A percentile compares a stretch with the other conserved stretches of the same genome.
These are phyloP conservation scores for Idaea biselata DNA, from an alignment of 2,888 invertebrate species.

Conservation along the genomic window DNA sequence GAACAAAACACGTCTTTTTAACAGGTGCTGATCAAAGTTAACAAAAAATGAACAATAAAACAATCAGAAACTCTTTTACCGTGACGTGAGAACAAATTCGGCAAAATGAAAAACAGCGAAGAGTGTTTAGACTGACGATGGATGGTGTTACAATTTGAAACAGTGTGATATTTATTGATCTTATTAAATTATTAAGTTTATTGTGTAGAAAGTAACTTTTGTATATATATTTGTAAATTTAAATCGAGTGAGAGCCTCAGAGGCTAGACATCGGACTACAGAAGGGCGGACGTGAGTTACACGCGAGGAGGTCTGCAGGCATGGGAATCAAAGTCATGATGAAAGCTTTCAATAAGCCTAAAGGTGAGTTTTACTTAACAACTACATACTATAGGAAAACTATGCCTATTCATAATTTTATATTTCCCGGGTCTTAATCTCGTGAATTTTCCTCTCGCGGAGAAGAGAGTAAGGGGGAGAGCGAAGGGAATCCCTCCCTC, in stretches of 20 bases:
- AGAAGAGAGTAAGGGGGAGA: too few species aligned
- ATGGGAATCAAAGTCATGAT: conserved; percentile 93
- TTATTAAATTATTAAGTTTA: conserved; percentile 54
- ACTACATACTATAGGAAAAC: not conserved
- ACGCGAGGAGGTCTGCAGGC: conserved; percentile 81
- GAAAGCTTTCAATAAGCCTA: conserved; percentile 92
- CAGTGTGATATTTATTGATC: conserved; percentile 75
- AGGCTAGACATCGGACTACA: conserved; percentile 43
- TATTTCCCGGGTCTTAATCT: too few species aligned
- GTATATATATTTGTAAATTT: conserved; percentile 46
- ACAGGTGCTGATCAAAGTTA: conserved; percentile 50
- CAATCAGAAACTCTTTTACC: conserved; percentile 50
- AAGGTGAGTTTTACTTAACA: conserved; percentile 79
- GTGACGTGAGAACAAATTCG: conserved; percentile 61
- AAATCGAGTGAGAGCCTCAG: conserved; percentile 33
- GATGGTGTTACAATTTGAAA: conserved; percentile 39
- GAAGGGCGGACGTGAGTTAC: conserved; percentile 56
- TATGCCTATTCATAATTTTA: too few species aligned
- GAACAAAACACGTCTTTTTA: conserved; percentile 24
- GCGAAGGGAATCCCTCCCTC: too few species aligned
- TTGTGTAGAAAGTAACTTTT: conserved; percentile 39
- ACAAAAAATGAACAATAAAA: conserved; percentile 49
- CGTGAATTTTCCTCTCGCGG: too few species aligned
- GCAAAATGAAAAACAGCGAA: conserved; percentile 79
- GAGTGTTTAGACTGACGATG: conserved; percentile 71